These are phyloP conservation scores for Pyrgilauda ruficollis DNA, from an alignment of 2,113 vertebrate genomes.

Conservation along the genomic window DNA sequence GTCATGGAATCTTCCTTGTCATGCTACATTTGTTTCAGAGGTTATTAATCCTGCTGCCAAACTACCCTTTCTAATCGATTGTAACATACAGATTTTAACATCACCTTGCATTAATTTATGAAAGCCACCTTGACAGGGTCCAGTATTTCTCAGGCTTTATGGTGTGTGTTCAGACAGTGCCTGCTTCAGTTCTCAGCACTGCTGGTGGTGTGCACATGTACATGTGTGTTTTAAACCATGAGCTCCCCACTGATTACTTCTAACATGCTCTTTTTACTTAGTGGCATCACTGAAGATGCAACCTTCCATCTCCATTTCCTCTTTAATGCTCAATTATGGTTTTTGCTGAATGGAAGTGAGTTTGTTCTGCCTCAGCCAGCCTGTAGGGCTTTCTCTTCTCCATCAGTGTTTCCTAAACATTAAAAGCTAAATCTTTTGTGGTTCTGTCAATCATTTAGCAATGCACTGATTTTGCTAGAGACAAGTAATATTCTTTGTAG, in stretches of 20 bases:
- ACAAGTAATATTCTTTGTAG: neutral
- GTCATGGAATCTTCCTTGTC: neutral
- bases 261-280: neutral
- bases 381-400: neutral
- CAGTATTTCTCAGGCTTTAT: neutral
- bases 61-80: neutral
- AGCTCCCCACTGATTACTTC: neutral
- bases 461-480: neutral
- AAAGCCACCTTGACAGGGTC: neutral
- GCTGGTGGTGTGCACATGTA: neutral
- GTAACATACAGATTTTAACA: neutral
- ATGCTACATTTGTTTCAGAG: neutral
- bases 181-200: neutral
- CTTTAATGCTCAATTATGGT: neutral
- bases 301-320: neutral
- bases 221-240: neutral
- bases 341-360: neutral
- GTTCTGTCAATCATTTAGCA: neutral
- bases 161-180: accelerated
- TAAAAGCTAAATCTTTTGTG: neutral
- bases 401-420: neutral
- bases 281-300: neutral
- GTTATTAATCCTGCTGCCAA: neutral
- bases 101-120: neutral
- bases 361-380: neutral